phyloP scores from a whole-genome alignment of 2,113 vertebrate species.

The Cyrtonyx montezumae region DNA sequence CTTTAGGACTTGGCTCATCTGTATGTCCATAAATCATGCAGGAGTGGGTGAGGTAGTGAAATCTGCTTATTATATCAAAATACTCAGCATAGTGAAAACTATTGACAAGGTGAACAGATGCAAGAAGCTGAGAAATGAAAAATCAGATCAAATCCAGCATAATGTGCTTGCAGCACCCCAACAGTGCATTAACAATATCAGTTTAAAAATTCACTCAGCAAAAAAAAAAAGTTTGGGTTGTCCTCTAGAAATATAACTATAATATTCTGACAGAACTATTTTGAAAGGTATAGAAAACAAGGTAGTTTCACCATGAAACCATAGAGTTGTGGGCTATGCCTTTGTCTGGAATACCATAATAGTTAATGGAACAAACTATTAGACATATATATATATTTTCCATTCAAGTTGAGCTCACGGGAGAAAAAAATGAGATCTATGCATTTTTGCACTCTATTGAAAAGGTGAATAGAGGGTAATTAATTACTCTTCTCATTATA shows the following conservation, averaged over 20 bases:
- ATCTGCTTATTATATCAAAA: not conserved
- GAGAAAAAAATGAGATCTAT: not conserved
- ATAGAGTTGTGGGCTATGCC: fast-evolving
- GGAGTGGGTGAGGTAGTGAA: not conserved
- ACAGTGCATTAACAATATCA: not conserved
- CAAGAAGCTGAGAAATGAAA: not conserved
- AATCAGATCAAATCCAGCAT: not conserved
- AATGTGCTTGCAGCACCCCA: not conserved
- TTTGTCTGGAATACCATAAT: not conserved
- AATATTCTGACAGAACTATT: not conserved
- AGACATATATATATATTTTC: not conserved
- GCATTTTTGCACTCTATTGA: slow-evolving; percentile 38
- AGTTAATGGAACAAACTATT: not conserved
- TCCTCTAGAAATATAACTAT: not conserved
- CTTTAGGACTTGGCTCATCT: not conserved
- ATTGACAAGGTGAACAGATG: not conserved
- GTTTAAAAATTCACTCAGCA: not conserved
- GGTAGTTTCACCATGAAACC: not conserved
- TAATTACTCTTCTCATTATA: slow-evolving; percentile 39
- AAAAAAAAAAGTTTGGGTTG: not conserved
- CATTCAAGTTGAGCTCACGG: not conserved
- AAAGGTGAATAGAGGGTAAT: slow-evolving; percentile 41
- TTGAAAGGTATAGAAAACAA: not conserved
- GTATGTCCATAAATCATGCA: not conserved
- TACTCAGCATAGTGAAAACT: not conserved